Conservation (phyloP, 2,797 vertebrate species). For the Dromococcyx pavoninus region DNA sequence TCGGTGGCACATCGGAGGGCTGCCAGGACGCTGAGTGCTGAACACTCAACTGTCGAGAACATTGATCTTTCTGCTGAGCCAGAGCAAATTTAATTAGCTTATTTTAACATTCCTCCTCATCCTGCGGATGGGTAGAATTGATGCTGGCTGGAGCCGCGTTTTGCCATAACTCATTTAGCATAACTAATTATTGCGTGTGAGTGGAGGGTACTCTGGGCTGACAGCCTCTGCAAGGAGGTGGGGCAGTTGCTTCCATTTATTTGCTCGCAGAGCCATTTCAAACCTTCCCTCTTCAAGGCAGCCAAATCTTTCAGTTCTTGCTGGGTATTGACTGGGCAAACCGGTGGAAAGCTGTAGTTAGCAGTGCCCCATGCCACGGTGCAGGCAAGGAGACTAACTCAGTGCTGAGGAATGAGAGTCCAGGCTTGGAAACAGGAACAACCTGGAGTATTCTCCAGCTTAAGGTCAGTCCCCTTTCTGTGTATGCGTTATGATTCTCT, state of each 20-base stretch:
- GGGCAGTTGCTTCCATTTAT: neutral
- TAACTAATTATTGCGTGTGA: conserved; percentile 20
- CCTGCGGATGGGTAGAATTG: conserved; percentile 17
- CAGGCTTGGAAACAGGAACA: neutral
- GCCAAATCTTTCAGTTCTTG: neutral
- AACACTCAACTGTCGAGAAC: neutral
- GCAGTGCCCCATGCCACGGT: neutral
- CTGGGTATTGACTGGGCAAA: neutral
- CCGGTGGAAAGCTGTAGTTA: neutral
- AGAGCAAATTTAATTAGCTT: conserved; percentile 57
- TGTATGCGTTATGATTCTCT: neutral
- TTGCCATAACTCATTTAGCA: conserved; percentile 4
- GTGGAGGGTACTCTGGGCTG: neutral
- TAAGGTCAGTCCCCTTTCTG: neutral
- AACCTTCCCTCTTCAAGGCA: neutral
- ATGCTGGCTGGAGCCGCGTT: conserved; percentile 37
- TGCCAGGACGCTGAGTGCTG: neutral
- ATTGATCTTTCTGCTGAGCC: conserved; percentile 46
- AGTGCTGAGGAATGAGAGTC: neutral
- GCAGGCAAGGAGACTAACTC: neutral
- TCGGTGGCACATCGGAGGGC: neutral
- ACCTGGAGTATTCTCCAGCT: neutral
- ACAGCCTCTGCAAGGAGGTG: neutral
- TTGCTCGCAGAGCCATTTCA: conserved; percentile 18
- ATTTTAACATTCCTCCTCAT: conserved; percentile 34